Evolutionary conservation across 2,888 invertebrate species (phyloP).

Genomic region (Atherix ibis): DNA sequence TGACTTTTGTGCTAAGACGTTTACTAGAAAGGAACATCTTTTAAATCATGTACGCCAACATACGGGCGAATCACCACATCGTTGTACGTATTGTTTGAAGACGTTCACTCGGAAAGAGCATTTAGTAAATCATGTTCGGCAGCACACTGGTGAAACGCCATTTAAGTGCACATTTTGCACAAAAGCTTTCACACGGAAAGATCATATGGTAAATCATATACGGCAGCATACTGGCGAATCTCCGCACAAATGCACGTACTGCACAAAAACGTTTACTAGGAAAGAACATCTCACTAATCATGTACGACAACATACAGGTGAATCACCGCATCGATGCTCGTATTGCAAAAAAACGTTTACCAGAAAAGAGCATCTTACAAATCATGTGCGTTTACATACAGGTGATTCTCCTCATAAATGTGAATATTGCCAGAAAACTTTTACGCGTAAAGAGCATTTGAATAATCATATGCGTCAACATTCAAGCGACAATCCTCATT

Average conservation of each 20-base stretch:
- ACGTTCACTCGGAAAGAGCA: slow-evolving; percentile 80
- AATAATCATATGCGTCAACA: slow-evolving; percentile 77
- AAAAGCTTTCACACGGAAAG: slow-evolving; percentile 71
- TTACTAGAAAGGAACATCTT: slow-evolving; percentile 73
- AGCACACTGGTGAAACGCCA: slow-evolving; percentile 73
- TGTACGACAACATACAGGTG: slow-evolving; percentile 64
- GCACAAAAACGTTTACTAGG: slow-evolving; percentile 63
- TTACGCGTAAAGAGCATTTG: slow-evolving; percentile 71
- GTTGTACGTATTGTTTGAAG: slow-evolving; percentile 71
- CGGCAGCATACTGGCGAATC: slow-evolving; percentile 69
- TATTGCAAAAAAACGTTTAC: slow-evolving; percentile 45
- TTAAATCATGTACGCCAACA: slow-evolving; percentile 72
- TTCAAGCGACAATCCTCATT: slow-evolving; percentile 75
- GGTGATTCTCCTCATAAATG: slow-evolving; percentile 76
- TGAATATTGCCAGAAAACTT: slow-evolving; percentile 71
- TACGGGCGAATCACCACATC: slow-evolving; percentile 71
- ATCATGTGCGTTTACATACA: slow-evolving; percentile 66
- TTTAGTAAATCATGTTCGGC: slow-evolving; percentile 67
- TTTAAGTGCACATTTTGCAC: slow-evolving; percentile 72
- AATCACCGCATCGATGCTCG: slow-evolving; percentile 45
- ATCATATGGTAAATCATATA: slow-evolving; percentile 59
- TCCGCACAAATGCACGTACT: slow-evolving; percentile 73
- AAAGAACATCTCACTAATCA: slow-evolving; percentile 77
- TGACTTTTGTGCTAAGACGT: slow-evolving; percentile 73
- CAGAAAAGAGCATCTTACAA: slow-evolving; percentile 72